Base-by-base conservation (phyloP, 2,797 vertebrate species). In the Peromyscus nudipes region DNA sequence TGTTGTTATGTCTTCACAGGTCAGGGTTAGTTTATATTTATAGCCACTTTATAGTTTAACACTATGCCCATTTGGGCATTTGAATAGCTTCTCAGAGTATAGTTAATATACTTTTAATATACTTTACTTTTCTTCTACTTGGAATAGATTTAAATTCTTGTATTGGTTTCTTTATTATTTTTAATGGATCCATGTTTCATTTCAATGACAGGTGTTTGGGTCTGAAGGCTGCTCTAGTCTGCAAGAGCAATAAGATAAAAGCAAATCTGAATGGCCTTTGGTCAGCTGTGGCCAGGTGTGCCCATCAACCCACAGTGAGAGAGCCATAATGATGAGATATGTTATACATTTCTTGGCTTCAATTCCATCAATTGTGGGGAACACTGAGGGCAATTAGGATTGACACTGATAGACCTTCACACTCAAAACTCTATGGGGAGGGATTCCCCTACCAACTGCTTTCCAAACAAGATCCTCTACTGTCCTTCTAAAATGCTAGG, bases 341-440 rank as follows among this genome's bases (percentile, higher is more conserved):
- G 73, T 96, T 95, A 75, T 21, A 2, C 49, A 76, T 91, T 95
- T 91, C 88, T 94, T 81, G 71, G 82, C 85, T 93, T 96, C 57
- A 76, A 14, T 52, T 52, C 67, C 52, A 95, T 96, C 94, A 95
- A 91, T 97, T 5, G 5, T 96, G 82, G 88, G 73, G 92, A 96
- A 92, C 73, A 89, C 77, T 77, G 60, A 91, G 4, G 95, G n/a
- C 91, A 95, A 95, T 95, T 97, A 94, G 43, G 75, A 29, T 85
- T 94, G 94, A 96, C 89, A 76, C 1, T 97, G 96, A 95, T 80
- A 97, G 75, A 83, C 88, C n/a, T 31, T 89, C 27, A 40, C 27
- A 75, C 62, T 85, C 75, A 89, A 55, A 94, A 92, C 43, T 80
- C 86, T 55, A 29, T 46, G 93, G 37, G 75, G 11, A 79, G 34